A percentile compares a stretch with the other conserved stretches of the same genome.
phyloP scores from a whole-genome alignment of 2,113 vertebrate genomes.

The Cynopterus brachyotis region DNA sequence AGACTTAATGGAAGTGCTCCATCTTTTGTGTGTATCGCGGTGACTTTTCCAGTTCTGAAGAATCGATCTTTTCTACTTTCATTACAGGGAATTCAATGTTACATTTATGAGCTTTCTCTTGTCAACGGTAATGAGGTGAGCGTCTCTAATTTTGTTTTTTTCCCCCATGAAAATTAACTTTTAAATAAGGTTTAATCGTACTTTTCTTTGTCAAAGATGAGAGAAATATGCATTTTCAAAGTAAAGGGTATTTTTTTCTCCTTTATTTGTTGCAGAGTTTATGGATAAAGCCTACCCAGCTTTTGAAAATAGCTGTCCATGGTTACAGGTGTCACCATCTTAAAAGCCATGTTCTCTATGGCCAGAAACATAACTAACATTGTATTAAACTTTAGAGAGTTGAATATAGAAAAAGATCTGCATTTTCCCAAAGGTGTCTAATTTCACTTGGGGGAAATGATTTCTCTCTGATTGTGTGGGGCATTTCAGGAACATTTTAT shows the following conservation, averaged over 20 bases:
- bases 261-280: neutral
- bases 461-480: neutral
- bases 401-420: neutral
- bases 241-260: neutral
- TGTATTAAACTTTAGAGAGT: neutral
- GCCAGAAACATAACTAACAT: neutral
- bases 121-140: slow-evolving; percentile 43
- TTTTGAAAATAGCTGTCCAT: neutral
- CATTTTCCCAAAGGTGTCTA: neutral
- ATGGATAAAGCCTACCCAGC: neutral
- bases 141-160: neutral
- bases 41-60: neutral
- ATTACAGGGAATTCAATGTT: slow-evolving; percentile 39
- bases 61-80: neutral
- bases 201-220: slow-evolving; percentile 40
- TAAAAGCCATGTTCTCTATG: neutral
- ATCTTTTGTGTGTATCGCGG: slow-evolving; percentile 75
- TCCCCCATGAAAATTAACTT: slow-evolving; percentile 63
- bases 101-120: slow-evolving; percentile 55
- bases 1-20: slow-evolving; percentile 88
- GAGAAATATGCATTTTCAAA: slow-evolving; percentile 33
- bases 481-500: neutral
- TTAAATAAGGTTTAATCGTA: slow-evolving; percentile 68
- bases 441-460: neutral
- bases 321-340: neutral